These are phyloP conservation scores for Osmerus mordax DNA, from an alignment of 2,113 vertebrate species.

Conservation along the genomic window DNA sequence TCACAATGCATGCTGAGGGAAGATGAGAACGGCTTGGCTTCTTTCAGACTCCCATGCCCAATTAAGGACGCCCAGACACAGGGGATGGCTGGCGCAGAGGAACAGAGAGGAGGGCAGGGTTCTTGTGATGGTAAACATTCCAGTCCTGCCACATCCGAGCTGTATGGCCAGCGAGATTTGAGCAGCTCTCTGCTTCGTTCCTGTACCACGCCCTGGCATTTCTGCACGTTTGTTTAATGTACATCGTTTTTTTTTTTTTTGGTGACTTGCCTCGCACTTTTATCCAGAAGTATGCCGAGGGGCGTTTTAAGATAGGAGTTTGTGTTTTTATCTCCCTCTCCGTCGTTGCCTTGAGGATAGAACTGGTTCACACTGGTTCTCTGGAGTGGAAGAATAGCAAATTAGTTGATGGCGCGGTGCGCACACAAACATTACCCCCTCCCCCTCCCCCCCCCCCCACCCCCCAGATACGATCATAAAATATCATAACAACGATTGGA, in stretches of 20 bases:
- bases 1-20: constrained; percentile 27
- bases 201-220: neutral
- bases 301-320: constrained; percentile 19
- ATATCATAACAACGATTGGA: constrained; percentile 22
- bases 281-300: neutral
- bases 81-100: neutral
- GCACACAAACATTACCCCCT: neutral
- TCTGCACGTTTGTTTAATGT: neutral
- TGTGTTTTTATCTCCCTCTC: neutral
- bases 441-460: neutral
- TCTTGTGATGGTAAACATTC: constrained; percentile 11
- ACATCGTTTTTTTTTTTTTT: neutral
- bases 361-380: neutral
- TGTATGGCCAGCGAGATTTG: no score
- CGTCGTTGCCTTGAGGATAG: neutral
- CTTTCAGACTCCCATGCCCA: constrained; percentile 22
- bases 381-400: constrained; percentile 1
- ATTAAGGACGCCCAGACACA: constrained; percentile 19
- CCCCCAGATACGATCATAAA: constrained; percentile 34
- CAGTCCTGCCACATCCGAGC: neutral
- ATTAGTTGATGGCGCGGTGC: constrained; percentile 35
- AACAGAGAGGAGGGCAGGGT: neutral
- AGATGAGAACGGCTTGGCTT: constrained; percentile 15
- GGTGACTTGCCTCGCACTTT: constrained; percentile 1
- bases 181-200: neutral